phyloP scores from a whole-genome alignment of 2,888 invertebrate genomes.

The Dascillus cervinus region DNA sequence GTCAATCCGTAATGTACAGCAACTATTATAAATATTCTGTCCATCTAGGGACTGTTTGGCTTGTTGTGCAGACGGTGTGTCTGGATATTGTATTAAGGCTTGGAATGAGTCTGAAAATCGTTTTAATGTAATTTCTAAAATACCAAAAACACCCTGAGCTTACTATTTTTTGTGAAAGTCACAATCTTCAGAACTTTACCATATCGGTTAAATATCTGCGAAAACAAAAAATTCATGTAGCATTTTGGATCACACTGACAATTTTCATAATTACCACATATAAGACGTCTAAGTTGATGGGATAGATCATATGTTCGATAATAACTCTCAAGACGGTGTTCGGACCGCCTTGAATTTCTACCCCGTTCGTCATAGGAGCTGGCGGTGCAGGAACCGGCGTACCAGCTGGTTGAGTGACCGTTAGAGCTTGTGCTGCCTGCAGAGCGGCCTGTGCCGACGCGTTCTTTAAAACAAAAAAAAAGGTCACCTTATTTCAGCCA shows the following conservation, averaged over 20 bases:
- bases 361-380: constrained; percentile 43
- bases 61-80: constrained; percentile 92
- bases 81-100: constrained; percentile 98
- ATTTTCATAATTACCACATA: constrained; percentile 57
- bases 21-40: constrained; percentile 98
- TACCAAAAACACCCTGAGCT: no score
- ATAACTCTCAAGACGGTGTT: constrained; percentile 97
- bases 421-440: constrained; percentile 76
- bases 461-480: no score
- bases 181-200: constrained; percentile 99
- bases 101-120: constrained; percentile 81
- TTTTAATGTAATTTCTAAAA: not conserved
- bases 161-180: constrained; percentile 99
- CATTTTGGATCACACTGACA: no score
- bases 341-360: constrained; percentile 80
- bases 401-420: constrained; percentile 53
- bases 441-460: constrained; percentile 79
- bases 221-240: constrained; percentile 26
- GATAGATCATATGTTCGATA: constrained; percentile 97
- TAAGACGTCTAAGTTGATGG: constrained; percentile 94
- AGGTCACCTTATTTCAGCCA: not conserved
- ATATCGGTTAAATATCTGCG: constrained; percentile 94
- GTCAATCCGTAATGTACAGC: constrained; percentile 98
- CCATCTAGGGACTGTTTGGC: constrained; percentile 97
- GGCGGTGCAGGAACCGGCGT: constrained; percentile 52